Evolutionary conservation across 1,140 invertebrate species (phyloP).

Genomic region (Araneus ventricosus): DNA sequence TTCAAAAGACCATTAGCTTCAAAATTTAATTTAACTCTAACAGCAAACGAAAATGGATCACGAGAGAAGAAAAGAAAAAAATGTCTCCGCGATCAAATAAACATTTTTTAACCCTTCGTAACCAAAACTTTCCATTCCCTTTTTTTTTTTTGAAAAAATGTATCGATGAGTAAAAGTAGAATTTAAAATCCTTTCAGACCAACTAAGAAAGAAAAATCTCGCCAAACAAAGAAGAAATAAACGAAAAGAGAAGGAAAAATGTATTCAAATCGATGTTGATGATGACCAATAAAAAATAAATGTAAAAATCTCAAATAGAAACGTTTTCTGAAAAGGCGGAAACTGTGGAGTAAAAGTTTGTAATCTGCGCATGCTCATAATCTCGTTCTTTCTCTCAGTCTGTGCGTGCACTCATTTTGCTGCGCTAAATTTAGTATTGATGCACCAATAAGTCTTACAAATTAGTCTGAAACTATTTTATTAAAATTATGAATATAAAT

Average conservation of each 20-base stretch:
- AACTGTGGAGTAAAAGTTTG: not conserved
- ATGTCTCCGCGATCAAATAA: not conserved
- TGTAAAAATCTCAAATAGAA: conserved; percentile 50
- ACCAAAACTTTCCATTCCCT: conserved; percentile 32
- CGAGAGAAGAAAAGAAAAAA: not conserved
- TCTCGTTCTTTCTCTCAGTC: too few relatives aligned
- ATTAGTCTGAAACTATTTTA: too few relatives aligned
- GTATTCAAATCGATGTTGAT: conserved; percentile 71
- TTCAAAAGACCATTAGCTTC: conserved; percentile 54
- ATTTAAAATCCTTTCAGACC: conserved; percentile 67
- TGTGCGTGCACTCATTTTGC: too few relatives aligned
- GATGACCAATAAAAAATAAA: conserved; percentile 69
- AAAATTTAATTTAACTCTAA: conserved; percentile 57
- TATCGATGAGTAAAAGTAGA: conserved; percentile 61
- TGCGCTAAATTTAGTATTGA: too few relatives aligned
- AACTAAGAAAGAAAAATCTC: not conserved
- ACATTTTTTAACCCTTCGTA: conserved; percentile 38
- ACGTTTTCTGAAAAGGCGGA: conserved; percentile 7
- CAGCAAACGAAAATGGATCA: not conserved
- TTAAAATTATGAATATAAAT: too few relatives aligned
- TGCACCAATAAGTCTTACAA: too few relatives aligned
- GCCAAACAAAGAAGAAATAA: conserved; percentile 39
- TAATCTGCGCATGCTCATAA: not conserved
- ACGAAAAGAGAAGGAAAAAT: not conserved
- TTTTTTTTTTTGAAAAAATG: conserved; percentile 5